A percentile compares a stretch with the other conserved stretches of the same genome.
phyloP scores from a whole-genome alignment of 2,888 invertebrate species.

The Malthinus seriepunctatus region DNA sequence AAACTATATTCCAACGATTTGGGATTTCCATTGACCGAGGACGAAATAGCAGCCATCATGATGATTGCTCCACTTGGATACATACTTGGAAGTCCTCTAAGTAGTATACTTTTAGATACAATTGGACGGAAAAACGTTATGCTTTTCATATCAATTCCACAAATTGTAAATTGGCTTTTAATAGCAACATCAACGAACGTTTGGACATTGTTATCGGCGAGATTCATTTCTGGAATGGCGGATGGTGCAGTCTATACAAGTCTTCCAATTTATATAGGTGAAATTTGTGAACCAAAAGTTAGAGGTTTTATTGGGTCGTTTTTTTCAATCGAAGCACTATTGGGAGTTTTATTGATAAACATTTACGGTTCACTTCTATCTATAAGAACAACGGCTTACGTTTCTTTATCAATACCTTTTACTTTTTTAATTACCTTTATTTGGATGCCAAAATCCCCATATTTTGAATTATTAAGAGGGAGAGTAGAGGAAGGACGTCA shows the following conservation, averaged over 20 bases:
- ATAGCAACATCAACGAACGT: slow-evolving; percentile 25
- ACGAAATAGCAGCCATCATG: slow-evolving; percentile 30
- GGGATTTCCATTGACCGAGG: slow-evolving; percentile 16
- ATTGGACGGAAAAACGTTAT: slow-evolving; percentile 43
- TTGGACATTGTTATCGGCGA: slow-evolving; percentile 16
- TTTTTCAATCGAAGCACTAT: slow-evolving; percentile 24
- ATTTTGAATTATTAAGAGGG: slow-evolving; percentile 39
- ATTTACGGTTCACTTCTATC: slow-evolving; percentile 62
- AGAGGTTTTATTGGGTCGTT: slow-evolving; percentile 31
- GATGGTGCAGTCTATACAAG: slow-evolving; percentile 34
- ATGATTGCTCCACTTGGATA: slow-evolving; percentile 32
- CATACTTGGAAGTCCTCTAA: slow-evolving; percentile 23
- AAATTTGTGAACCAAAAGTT: slow-evolving; percentile 33
- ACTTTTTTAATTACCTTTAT: slow-evolving; percentile 60
- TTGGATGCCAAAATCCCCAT: slow-evolving; percentile 63
- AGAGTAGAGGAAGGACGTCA: slow-evolving; percentile 37
- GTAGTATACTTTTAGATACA: slow-evolving; percentile 35
- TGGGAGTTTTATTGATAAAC: slow-evolving; percentile 46
- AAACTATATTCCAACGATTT: slow-evolving; percentile 25
- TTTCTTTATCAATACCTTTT: slow-evolving; percentile 62
- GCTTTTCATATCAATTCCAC: slow-evolving; percentile 40
- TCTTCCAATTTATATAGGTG: slow-evolving; percentile 35
- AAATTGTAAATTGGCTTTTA: slow-evolving; percentile 39
- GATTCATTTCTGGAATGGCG: slow-evolving; percentile 28
- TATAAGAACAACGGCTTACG: slow-evolving; percentile 57